Conservation (phyloP, 2,113 vertebrate species). For the Hyperopisus bebe region DNA sequence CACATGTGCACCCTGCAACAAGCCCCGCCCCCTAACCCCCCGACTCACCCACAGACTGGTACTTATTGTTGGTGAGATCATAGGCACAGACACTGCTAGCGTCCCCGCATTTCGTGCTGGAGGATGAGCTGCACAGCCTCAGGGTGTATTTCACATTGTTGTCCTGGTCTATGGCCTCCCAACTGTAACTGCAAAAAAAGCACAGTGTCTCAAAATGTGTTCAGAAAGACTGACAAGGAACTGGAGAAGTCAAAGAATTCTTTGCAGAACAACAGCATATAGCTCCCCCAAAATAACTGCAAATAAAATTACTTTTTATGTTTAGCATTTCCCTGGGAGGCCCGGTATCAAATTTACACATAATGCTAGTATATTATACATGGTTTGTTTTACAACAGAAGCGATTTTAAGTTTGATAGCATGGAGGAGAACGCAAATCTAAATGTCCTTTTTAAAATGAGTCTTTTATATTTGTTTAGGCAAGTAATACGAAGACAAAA, state of each 20-base stretch:
- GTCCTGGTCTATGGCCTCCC: slow-evolving; percentile 78
- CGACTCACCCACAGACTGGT: slow-evolving; percentile 76
- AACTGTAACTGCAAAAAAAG: slow-evolving; percentile 69
- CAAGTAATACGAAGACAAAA: background rate
- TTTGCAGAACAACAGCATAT: background rate
- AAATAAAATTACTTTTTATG: background rate
- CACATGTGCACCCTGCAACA: background rate
- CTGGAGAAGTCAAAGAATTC: background rate
- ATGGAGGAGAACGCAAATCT: background rate
- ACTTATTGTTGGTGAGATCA: slow-evolving; percentile 15
- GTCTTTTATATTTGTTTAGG: background rate
- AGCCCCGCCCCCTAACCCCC: background rate
- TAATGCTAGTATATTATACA: background rate
- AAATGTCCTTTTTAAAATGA: background rate
- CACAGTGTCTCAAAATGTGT: background rate
- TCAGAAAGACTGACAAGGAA: background rate
- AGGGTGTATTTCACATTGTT: slow-evolving; percentile 69
- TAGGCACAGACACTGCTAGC: slow-evolving; percentile 66
- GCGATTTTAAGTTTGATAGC: background rate
- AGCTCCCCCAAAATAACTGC: background rate
- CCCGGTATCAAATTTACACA: background rate
- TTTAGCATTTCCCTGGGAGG: background rate
- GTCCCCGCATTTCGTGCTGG: slow-evolving; percentile 49
- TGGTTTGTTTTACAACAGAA: background rate
- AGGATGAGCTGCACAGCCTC: slow-evolving; percentile 64